Evolutionary conservation across 2,888 invertebrate species (phyloP).

Genomic region (Agrochola lota): DNA sequence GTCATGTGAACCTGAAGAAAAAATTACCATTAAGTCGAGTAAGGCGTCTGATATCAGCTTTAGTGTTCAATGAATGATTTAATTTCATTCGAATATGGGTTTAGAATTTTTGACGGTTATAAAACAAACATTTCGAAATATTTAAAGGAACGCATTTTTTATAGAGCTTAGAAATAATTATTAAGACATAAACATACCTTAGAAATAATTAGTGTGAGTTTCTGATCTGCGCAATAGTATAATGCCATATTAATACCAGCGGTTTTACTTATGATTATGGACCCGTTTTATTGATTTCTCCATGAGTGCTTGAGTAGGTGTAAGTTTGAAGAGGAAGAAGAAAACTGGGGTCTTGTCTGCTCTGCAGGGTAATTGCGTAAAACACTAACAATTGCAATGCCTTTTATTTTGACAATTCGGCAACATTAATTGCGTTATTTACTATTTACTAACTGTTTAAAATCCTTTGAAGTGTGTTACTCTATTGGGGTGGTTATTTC

Average conservation of each 20-base stretch:
- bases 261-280: background rate
- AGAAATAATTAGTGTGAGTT: constrained; percentile 11
- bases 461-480: no score
- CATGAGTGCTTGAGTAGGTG: background rate
- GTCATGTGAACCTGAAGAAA: background rate
- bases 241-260: constrained; percentile 8
- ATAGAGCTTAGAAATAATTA: background rate
- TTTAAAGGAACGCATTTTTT: background rate
- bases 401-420: no score
- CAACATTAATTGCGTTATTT: no score
- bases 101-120: background rate
- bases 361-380: no score
- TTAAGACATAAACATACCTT: constrained; percentile 8
- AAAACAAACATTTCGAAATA: constrained; percentile 29
- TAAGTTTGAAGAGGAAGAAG: background rate
- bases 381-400: no score
- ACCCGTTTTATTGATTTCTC: background rate
- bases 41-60: background rate
- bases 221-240: constrained; percentile 17
- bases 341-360: background rate
- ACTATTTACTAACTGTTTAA: no score
- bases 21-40: background rate
- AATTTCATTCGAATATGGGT: background rate
- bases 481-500: background rate
- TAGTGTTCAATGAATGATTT: background rate